These are phyloP conservation scores for Eilema sororculum DNA, from an alignment of 2,888 invertebrate genomes.

Conservation along the genomic window DNA sequence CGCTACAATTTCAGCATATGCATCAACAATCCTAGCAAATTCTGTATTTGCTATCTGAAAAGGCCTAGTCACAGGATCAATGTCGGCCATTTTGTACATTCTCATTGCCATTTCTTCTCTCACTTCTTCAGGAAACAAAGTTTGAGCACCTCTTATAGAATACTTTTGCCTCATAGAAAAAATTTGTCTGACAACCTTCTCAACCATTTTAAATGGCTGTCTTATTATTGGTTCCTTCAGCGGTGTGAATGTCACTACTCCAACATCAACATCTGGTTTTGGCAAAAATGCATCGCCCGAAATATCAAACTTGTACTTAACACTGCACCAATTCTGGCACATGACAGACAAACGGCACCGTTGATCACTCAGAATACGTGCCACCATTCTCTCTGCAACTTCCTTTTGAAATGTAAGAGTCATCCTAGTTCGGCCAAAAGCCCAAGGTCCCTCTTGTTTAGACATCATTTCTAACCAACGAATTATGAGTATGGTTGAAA, in stretches of 20 bases:
- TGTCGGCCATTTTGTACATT: slow-evolving; percentile 90
- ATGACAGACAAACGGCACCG: slow-evolving; percentile 97
- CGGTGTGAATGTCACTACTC: slow-evolving; percentile 96
- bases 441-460: slow-evolving; percentile 91
- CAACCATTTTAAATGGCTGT: slow-evolving; percentile 94
- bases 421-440: slow-evolving; percentile 93
- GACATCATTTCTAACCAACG: slow-evolving; percentile 95
- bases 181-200: slow-evolving; percentile 95
- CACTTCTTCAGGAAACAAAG: slow-evolving; percentile 91
- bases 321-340: slow-evolving; percentile 96
- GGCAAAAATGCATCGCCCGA: slow-evolving; percentile 97
- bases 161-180: slow-evolving; percentile 96
- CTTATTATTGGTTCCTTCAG: slow-evolving; percentile 91
- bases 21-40: slow-evolving; percentile 91
- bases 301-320: slow-evolving; percentile 94
- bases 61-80: slow-evolving; percentile 90
- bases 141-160: slow-evolving; percentile 89
- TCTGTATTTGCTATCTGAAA: slow-evolving; percentile 93
- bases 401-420: slow-evolving; percentile 99
- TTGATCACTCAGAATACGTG: slow-evolving; percentile 89
- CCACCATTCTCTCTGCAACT: slow-evolving; percentile 97
- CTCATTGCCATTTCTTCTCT: slow-evolving; percentile 89
- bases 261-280: slow-evolving; percentile 98
- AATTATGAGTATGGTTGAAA: slow-evolving; percentile 97
- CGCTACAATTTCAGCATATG: slow-evolving; percentile 91